Evolutionary conservation across 2,113 vertebrate species (phyloP).

Genomic region (Anser brachyrhynchus): DNA sequence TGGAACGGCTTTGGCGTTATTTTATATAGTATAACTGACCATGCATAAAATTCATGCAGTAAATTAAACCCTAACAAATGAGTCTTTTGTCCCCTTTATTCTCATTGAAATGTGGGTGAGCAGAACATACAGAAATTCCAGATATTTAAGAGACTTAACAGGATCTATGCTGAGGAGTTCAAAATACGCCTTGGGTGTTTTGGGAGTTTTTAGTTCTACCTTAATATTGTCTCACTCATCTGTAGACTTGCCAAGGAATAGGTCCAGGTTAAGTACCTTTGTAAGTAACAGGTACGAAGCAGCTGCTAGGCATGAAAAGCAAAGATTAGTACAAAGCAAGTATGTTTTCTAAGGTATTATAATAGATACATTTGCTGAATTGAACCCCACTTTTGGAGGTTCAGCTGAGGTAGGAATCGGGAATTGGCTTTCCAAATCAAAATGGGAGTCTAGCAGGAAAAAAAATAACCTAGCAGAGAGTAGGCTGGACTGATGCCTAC

Average conservation of each 20-base stretch:
- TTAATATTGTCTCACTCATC: not conserved
- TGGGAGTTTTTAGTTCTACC: not conserved
- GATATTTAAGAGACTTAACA: not conserved
- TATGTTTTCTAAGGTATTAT: not conserved
- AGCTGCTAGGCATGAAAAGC: not conserved
- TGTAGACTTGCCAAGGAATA: not conserved
- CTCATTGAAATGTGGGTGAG: not conserved
- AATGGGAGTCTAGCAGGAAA: not conserved
- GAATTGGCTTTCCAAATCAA: not conserved
- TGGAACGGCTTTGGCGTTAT: not conserved
- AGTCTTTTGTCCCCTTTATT: not conserved
- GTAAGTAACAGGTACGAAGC: not conserved
- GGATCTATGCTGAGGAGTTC: not conserved
- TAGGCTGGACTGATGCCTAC: not conserved
- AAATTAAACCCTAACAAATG: conserved; percentile 1
- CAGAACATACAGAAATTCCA: not conserved
- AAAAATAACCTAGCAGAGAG: not conserved
- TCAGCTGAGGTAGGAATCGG: not conserved
- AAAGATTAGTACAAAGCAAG: not conserved
- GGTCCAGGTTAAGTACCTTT: not conserved
- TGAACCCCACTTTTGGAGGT: not conserved
- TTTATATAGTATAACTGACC: conserved; percentile 16
- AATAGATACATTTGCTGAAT: not conserved
- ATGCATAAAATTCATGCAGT: conserved; percentile 1
- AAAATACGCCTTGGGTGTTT: not conserved